Evolutionary conservation across 2,113 vertebrate genomes (phyloP).

Genomic region (Coreoperca whiteheadi): DNA sequence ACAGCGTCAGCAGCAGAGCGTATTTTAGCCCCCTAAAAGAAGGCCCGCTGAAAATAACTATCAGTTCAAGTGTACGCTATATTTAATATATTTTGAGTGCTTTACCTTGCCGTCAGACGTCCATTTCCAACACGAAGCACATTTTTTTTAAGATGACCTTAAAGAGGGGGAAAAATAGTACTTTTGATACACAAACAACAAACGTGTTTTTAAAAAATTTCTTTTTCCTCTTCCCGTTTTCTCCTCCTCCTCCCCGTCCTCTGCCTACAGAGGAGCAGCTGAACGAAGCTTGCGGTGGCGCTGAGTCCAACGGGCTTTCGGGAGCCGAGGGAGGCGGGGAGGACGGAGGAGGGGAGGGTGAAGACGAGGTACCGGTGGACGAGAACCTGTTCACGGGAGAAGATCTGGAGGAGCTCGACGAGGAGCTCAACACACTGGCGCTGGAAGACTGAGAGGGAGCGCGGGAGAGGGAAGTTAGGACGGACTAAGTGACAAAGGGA

Average conservation of each 20-base stretch:
- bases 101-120: no score
- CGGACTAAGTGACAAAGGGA: conserved; percentile 54
- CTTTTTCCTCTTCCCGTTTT: background rate
- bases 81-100: no score
- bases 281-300: conserved; percentile 93
- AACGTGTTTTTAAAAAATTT: background rate
- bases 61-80: no score
- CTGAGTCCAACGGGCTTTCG: conserved; percentile 84
- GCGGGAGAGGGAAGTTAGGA: background rate
- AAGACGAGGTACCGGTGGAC: conserved; percentile 92
- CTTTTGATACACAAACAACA: background rate
- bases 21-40: no score
- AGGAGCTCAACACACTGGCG: conserved; percentile 95
- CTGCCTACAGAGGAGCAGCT: conserved; percentile 91
- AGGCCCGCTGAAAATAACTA: no score
- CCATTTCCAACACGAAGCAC: no score
- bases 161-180: background rate
- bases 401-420: conserved; percentile 97
- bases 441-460: conserved; percentile 89
- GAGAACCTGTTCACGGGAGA: conserved; percentile 99
- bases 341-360: conserved; percentile 73
- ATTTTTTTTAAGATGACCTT: background rate
- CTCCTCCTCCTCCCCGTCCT: no score
- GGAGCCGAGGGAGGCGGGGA: conserved; percentile 75
- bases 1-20: no score